Base-by-base conservation (phyloP, 2,888 invertebrate species). In the Luperina nickerlii region DNA sequence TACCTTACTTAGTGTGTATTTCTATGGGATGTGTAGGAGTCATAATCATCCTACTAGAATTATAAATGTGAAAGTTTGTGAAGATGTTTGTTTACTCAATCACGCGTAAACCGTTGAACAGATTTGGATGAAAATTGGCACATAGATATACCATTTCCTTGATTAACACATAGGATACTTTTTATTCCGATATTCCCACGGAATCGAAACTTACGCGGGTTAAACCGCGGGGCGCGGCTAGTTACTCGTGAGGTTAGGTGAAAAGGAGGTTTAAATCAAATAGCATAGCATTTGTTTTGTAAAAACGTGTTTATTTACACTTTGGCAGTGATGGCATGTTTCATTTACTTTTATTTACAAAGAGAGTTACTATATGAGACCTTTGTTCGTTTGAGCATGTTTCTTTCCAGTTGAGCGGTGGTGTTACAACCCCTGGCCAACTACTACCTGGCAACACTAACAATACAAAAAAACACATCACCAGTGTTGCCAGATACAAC, bases 321-420 rank as follows among this genome's bases (percentile, higher is more conserved):
- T 97, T 96, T 97, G 96, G 96, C 96, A 96, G 96, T 97, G 96
- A 96, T 96, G 96, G 95, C 95, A 94, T 96, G 92, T 94, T 91
- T 81, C 83, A 89, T 81, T 81, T 82, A 80, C 88, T 84, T 90
- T 92, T 95, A 95, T 95, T 94, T 95, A 96, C 95, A 97, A 96
- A 96, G 96, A 97, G 96, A 97, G 96, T 97, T 96, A 96, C 96
- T 92, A 92, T 88, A 92, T 95, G 96, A 96, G 95, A 96, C 96
- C 96, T 93, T 95, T 93, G 92, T 92, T 91, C 94, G 90, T 90
- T 94, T 92, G 91, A 90, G 90, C 91, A 87, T 90, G 86, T 86
- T 92, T 90, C 90, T 79, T 88, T 92, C 90, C 89, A 85, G 90
- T 82, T 88, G 78, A 82, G 87, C 89, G 88, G 88, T 82, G 90